phyloP scores from a whole-genome alignment of 1,140 invertebrate genomes.

The Melitaea cinxia region DNA sequence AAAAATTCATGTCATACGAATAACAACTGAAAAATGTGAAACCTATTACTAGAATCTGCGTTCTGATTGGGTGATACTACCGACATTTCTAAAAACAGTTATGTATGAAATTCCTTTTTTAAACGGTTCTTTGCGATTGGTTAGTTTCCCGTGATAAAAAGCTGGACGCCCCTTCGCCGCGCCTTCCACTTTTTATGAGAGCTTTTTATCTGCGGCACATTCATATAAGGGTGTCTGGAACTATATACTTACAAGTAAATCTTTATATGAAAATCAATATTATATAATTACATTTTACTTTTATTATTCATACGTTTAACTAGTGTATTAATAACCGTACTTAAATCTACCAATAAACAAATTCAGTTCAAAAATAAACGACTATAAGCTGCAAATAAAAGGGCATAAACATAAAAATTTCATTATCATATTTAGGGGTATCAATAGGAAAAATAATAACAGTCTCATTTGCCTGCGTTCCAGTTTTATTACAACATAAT shows the following conservation, averaged over 20 bases:
- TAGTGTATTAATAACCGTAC: neutral
- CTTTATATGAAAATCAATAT: neutral
- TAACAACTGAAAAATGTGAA: neutral
- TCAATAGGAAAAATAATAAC: slow-evolving; percentile 72
- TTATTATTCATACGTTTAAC: neutral
- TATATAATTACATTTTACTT: neutral
- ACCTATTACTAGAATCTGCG: neutral
- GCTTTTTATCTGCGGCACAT: too few species aligned
- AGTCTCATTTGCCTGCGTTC: slow-evolving; percentile 67
- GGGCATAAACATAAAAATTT: slow-evolving; percentile 68
- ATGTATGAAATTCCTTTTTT: slow-evolving; percentile 66
- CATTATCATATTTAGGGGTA: slow-evolving; percentile 54
- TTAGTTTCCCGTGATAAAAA: slow-evolving; percentile 58
- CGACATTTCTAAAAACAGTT: slow-evolving; percentile 23
- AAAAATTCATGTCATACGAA: neutral
- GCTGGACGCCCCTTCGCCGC: slow-evolving; percentile 58
- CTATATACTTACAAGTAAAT: too few species aligned
- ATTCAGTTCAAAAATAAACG: neutral
- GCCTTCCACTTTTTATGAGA: slow-evolving; percentile 59
- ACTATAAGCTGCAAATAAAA: slow-evolving; percentile 40
- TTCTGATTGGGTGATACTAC: slow-evolving; percentile 18
- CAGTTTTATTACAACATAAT: slow-evolving; percentile 64
- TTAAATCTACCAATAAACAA: too few species aligned
- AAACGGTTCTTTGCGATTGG: slow-evolving; percentile 59
- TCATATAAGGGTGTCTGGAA: too few species aligned